Evolutionary conservation across 2,113 vertebrate genomes (phyloP).

Genomic region (Oxyura jamaicensis): DNA sequence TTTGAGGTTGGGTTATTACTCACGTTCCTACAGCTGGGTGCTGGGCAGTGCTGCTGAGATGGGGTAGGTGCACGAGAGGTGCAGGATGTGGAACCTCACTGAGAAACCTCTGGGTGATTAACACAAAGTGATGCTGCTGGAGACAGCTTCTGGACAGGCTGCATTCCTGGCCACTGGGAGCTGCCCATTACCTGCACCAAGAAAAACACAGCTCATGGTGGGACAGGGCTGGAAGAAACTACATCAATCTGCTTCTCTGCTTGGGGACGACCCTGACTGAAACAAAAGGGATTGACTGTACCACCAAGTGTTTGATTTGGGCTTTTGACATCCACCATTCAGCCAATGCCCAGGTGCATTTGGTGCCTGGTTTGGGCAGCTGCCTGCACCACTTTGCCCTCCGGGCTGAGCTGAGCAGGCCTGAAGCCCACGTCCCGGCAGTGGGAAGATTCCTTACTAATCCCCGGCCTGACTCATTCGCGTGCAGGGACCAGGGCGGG

Average conservation of each 20-base stretch:
- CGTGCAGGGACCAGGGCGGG: background rate
- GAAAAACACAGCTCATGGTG: background rate
- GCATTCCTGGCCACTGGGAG: background rate
- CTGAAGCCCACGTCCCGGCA: background rate
- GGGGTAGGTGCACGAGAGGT: background rate
- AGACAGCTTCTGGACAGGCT: background rate
- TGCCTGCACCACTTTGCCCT: background rate
- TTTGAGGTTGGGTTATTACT: background rate
- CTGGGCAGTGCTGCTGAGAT: background rate
- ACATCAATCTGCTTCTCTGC: background rate
- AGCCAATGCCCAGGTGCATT: background rate
- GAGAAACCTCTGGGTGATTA: background rate
- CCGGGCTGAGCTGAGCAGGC: rapidly evolving
- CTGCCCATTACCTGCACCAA: rapidly evolving
- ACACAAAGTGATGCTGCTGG: background rate
- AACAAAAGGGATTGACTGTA: background rate
- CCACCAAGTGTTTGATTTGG: background rate
- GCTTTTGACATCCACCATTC: background rate
- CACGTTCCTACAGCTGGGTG: background rate
- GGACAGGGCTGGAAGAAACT: background rate
- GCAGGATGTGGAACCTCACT: background rate
- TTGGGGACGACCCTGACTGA: background rate
- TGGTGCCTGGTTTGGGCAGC: background rate
- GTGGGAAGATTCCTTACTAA: background rate
- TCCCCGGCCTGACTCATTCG: background rate